phyloP scores from a whole-genome alignment of 1,140 invertebrate genomes.

The Drosophila mayri region DNA sequence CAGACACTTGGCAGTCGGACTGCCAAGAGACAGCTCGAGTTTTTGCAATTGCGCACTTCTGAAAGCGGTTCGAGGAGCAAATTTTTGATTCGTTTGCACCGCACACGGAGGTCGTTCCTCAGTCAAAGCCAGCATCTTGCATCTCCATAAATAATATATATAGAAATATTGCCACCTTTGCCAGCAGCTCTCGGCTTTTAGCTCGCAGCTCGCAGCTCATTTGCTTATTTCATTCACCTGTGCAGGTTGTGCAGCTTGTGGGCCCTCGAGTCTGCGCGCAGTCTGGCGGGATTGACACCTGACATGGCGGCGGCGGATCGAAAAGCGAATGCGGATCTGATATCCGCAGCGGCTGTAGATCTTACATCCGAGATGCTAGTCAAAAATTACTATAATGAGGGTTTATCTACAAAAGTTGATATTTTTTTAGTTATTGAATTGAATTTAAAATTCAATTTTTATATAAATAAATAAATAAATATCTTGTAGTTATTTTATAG shows the following conservation, averaged over 20 bases:
- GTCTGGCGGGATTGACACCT: constrained; percentile 71
- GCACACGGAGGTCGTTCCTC: constrained; percentile 40
- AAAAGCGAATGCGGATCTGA: constrained; percentile 34
- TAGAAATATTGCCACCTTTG: constrained; percentile 34
- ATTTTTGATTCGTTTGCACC: constrained; percentile 70
- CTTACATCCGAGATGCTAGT: not conserved
- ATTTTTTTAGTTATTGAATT: not conserved
- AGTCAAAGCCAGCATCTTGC: constrained; percentile 17
- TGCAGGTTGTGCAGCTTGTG: not conserved
- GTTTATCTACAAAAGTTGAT: not conserved
- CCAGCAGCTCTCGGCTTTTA: constrained; percentile 13
- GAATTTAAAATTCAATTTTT: too few species aligned
- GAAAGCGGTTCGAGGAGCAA: constrained; percentile 46
- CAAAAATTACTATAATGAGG: not conserved
- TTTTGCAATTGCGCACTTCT: constrained; percentile 80
- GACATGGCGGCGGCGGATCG: constrained; percentile 49
- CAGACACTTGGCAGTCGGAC: constrained; percentile 52
- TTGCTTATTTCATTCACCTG: constrained; percentile 51
- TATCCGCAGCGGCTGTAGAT: constrained; percentile 8
- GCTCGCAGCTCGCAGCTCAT: constrained; percentile 25
- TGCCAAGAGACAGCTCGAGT: constrained; percentile 65
- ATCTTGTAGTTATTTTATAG: too few species aligned
- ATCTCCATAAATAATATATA: constrained; percentile 38
- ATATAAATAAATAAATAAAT: too few species aligned
- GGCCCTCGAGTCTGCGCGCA: constrained; percentile 31